Conservation (phyloP, 2,113 vertebrate species). For the Gorsachius goisagi region DNA sequence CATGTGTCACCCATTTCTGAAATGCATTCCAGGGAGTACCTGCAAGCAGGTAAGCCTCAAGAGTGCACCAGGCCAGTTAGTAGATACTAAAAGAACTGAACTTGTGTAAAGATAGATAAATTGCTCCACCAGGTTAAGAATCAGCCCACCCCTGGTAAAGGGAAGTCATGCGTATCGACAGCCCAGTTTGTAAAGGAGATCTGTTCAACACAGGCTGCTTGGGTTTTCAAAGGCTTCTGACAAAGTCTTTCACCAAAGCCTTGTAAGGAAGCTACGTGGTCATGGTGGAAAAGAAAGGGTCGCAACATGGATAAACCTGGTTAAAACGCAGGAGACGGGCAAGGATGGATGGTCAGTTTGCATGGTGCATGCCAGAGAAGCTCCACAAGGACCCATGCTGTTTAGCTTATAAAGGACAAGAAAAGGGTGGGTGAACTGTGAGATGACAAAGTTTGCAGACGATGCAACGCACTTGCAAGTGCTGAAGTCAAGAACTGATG, state of each 20-base stretch:
- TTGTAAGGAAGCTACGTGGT: neutral
- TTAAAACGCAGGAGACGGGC: neutral
- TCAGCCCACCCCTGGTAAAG: neutral
- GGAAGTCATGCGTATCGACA: neutral
- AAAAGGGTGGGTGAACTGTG: neutral
- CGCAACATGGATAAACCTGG: fast-evolving
- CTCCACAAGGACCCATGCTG: neutral
- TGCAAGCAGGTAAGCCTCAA: neutral
- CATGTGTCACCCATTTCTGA: neutral
- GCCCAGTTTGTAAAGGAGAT: neutral
- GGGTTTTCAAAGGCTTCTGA: neutral
- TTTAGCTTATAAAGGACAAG: neutral
- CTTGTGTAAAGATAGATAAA: neutral
- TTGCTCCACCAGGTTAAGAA: neutral
- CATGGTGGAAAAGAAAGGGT: neutral
- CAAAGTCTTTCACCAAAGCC: neutral
- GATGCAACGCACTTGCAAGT: neutral
- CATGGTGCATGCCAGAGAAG: neutral
- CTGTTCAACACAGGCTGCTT: neutral
- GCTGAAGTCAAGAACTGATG: neutral
- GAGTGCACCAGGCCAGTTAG: neutral
- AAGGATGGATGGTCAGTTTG: neutral
- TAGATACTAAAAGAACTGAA: neutral
- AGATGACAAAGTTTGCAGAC: neutral
- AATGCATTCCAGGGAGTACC: neutral